phyloP scores from a whole-genome alignment of 1,140 invertebrate species.

The Drosophila orena region DNA sequence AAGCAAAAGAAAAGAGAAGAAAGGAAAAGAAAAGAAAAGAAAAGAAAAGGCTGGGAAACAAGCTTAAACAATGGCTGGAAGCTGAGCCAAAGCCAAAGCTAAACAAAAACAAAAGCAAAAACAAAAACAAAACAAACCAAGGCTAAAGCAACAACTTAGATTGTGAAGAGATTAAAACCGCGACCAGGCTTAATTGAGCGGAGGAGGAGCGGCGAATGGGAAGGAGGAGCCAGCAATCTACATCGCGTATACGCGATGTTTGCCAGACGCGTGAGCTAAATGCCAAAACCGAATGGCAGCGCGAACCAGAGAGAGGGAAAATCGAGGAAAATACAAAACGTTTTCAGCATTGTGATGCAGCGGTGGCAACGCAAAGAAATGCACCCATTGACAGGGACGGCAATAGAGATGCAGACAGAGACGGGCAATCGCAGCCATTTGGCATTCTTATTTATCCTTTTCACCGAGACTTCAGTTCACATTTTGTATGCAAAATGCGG shows the following conservation, averaged over 20 bases:
- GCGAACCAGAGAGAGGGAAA: conserved; percentile 21
- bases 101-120: conserved; percentile 20
- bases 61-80: conserved; percentile 56
- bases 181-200: conserved; percentile 71
- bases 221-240: background rate
- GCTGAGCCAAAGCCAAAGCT: conserved; percentile 28
- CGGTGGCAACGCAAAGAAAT: conserved; percentile 34
- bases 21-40: background rate
- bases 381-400: conserved; percentile 17
- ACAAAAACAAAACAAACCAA: conserved; percentile 52
- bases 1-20: background rate
- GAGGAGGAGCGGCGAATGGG: background rate
- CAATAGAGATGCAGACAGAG: background rate
- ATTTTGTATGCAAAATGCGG: conserved; percentile 77
- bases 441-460: conserved; percentile 42
- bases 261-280: conserved; percentile 62
- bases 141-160: conserved; percentile 42
- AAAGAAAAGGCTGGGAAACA: conserved; percentile 32
- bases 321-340: conserved; percentile 57
- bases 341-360: conserved; percentile 56
- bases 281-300: conserved; percentile 44
- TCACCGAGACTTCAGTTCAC: conserved; percentile 33
- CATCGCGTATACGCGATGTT: conserved; percentile 56
- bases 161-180: conserved; percentile 69
- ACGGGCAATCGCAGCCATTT: conserved; percentile 16